These are phyloP conservation scores for Invenusta paracnida DNA, from an alignment of 2,888 invertebrate species.

Conservation along the genomic window DNA sequence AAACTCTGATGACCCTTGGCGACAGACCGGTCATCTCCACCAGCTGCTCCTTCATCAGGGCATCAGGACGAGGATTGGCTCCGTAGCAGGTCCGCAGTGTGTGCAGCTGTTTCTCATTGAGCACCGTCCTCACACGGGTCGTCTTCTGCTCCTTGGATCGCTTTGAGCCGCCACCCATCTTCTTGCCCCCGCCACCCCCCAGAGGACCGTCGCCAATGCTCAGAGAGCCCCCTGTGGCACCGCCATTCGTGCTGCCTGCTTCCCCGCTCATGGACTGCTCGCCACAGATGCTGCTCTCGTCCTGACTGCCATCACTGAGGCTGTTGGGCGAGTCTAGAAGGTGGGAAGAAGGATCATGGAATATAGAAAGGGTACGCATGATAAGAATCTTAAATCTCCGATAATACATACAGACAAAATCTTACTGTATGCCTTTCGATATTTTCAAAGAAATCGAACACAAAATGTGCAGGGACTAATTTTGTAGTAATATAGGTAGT, in stretches of 20 bases:
- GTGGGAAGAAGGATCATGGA: too few species aligned
- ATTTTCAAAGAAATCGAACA: too few species aligned
- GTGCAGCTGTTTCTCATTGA: constrained; percentile 95
- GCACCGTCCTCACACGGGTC: constrained; percentile 72
- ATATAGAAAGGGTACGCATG: too few species aligned
- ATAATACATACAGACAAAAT: too few species aligned
- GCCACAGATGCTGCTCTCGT: constrained; percentile 24
- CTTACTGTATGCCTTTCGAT: too few species aligned
- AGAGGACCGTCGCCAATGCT: constrained; percentile 6
- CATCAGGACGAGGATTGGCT: constrained; percentile 94
- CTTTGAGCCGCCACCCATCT: neutral
- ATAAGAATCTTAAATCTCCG: too few species aligned
- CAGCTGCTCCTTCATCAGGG: constrained; percentile 96
- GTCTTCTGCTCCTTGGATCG: constrained; percentile 40
- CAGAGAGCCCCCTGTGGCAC: neutral
- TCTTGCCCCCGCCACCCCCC: constrained; percentile 38
- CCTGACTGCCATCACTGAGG: constrained; percentile 11
- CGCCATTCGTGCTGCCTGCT: constrained; percentile 12
- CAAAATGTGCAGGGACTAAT: too few species aligned
- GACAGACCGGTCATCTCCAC: constrained; percentile 97
- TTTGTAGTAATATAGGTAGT: too few species aligned
- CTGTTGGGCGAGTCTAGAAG: neutral
- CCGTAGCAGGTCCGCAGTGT: constrained; percentile 94
- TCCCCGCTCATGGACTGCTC: constrained; percentile 10
- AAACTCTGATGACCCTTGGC: constrained; percentile 93